Conservation (phyloP, 2,888 invertebrate genomes). For the Physocephala rufipes region DNA sequence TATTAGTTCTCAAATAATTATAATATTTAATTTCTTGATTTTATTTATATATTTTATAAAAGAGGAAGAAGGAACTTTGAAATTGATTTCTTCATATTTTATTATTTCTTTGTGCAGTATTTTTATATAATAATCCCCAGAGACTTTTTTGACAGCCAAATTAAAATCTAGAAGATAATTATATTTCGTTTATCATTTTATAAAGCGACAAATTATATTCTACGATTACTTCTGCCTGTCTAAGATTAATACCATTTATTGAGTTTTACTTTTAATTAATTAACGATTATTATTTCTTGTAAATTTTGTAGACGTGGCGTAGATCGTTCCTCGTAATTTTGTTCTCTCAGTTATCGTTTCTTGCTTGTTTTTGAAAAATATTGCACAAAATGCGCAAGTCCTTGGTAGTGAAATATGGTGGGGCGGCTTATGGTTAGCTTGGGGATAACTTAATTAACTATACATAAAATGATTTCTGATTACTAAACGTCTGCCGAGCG, state of each 20-base stretch:
- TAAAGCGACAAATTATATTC: no score
- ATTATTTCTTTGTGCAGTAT: no score
- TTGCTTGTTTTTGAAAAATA: background rate
- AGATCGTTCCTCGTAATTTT: background rate
- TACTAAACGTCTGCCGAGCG: background rate
- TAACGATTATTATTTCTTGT: background rate
- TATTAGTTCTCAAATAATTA: no score
- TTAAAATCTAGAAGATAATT: no score
- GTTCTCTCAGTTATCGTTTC: background rate
- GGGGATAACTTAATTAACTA: slow-evolving; percentile 10
- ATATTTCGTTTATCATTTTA: no score
- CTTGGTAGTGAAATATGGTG: background rate
- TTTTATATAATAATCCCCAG: no score
- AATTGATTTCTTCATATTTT: no score
- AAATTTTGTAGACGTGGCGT: background rate
- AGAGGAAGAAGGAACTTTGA: no score
- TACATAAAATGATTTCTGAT: slow-evolving; percentile 1
- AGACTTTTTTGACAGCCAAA: no score
- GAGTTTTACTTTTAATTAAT: background rate
- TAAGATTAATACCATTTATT: background rate
- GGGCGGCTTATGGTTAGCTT: slow-evolving; percentile 1
- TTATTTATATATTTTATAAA: no score
- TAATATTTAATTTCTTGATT: no score
- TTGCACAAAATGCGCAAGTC: background rate
- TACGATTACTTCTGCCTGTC: background rate